Base-by-base conservation (phyloP, 2,797 vertebrate genomes). In the Acipenser oxyrinchus region DNA sequence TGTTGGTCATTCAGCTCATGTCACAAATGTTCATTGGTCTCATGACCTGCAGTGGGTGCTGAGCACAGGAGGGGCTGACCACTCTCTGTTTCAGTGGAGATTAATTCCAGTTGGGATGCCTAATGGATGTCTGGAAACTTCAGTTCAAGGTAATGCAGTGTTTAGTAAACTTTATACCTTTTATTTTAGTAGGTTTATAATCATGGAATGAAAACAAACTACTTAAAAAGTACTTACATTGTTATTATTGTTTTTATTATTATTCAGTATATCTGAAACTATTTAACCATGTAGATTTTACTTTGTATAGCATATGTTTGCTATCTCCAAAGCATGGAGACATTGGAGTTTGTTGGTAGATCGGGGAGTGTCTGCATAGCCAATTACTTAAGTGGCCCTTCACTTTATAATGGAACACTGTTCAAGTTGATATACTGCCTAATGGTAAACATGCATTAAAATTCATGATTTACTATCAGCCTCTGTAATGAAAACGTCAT, bases 1-100 rank as follows among this genome's bases (percentile, higher is more conserved):
- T 0, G 78, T 94, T 49, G 95, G 96, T 9, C 96, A 99, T 73
- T 97, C 95, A 1, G 95, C 96, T 48, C 96, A 97, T 6, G 95
- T 97, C 75, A 99, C 96, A 1, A 95, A 93, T 0, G 95, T 97
- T 4, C 93, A 90, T 65, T 99, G 96, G 96, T 98, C 95, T 69
- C 90, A 90, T 52, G 96, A 99, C 76, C 93, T 93, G 73, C 95
- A 96, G 78, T 99, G 96, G 96, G 90, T 94, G 6, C 53, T 99
- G 70, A 97, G 93, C 82, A 97, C 93, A 0, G 96, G 96, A 0
- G 96, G 96, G 2, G 95, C 95, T 0, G 96, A 99, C 81, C 96
- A 99, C 66, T 93, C 95, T 0, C 87, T 99, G 58, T 98, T 99
- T 81, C 96, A 98, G 82, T 99, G 96, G 96, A 86, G 93, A 60